Base-by-base conservation (phyloP, 2,113 vertebrate species). In the Andinoacara biseriatus region DNA sequence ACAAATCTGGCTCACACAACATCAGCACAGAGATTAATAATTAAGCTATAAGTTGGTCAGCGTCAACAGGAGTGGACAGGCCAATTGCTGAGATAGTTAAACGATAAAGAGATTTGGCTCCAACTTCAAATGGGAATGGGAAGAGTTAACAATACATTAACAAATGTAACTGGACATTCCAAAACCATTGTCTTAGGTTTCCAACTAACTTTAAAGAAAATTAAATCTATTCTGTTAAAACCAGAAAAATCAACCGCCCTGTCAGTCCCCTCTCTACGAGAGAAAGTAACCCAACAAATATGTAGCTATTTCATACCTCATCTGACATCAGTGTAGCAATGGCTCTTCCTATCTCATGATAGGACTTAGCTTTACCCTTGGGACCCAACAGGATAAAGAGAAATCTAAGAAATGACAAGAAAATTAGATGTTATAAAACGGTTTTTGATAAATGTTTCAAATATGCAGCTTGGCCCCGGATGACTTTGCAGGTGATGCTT, bases 241-340 rank as follows among this genome's bases (percentile, higher is more conserved):
- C 10, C 0, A 18, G 52, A 72, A 72, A 72, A 49, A 24, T 20
- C 18, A 65, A 46, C 10, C 5, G 29, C 15, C 52, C 24, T 29
- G 43, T 69, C 24, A 31, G 24, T 52, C 65, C 11, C 24, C 17
- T 69, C 18, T 9, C 40, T 22, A 49, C 43, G 29, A 13, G 65
- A 52, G 24, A 69, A 69, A 29, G 11, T 52, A 29, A 7, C 29
- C 65, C 15, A 49, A 52, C 65, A 52, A 69, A 69, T 20, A 20
- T 17, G 1, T 29, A 14, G 49, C 31, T 29, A 74, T 3, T 31
- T 61, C 63, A 10, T 92, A 99, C 98, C 97, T 99, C 98, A 52
- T 99, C 98, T 0, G 98, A 99, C 98, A 99, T 99, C 92, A 99
- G 94, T 0, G 98, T 99, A 75, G 97, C 98, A 0, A 99, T 99